These are phyloP conservation scores for Akabosia matsudoensis DNA, from an alignment of 1,140 invertebrate species.

Conservation along the genomic window DNA sequence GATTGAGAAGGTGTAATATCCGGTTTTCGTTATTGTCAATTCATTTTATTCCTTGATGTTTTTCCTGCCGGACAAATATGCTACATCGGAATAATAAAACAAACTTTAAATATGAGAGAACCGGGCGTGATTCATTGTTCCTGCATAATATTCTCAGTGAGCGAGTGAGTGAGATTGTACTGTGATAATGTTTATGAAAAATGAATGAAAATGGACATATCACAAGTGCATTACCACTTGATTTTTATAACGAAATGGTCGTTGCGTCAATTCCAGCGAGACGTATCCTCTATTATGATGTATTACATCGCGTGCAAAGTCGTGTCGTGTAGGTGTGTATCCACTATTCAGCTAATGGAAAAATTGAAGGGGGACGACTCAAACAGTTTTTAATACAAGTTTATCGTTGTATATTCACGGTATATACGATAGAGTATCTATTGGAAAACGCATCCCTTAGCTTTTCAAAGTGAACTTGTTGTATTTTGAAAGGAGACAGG, in stretches of 20 bases:
- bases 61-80: not conserved
- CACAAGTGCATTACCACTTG: not conserved
- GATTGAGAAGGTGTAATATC: not conserved
- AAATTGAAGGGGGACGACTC: not conserved
- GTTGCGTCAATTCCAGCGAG: not conserved
- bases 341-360: not conserved
- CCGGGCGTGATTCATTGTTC: not conserved
- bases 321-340: conserved; percentile 13
- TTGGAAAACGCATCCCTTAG: not conserved
- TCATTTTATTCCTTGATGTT: not conserved
- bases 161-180: not conserved
- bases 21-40: not conserved
- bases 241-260: not conserved
- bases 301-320: not conserved
- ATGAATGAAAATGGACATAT: not conserved
- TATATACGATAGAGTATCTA: not conserved
- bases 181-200: not conserved
- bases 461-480: no score
- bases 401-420: not conserved
- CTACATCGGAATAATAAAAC: not conserved
- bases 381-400: not conserved
- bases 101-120: not conserved
- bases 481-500: conserved; percentile 1
- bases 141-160: not conserved
- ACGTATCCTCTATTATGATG: not conserved